These are phyloP conservation scores for Cotesia congregata DNA, from an alignment of 2,888 invertebrate genomes.

Conservation along the genomic window DNA sequence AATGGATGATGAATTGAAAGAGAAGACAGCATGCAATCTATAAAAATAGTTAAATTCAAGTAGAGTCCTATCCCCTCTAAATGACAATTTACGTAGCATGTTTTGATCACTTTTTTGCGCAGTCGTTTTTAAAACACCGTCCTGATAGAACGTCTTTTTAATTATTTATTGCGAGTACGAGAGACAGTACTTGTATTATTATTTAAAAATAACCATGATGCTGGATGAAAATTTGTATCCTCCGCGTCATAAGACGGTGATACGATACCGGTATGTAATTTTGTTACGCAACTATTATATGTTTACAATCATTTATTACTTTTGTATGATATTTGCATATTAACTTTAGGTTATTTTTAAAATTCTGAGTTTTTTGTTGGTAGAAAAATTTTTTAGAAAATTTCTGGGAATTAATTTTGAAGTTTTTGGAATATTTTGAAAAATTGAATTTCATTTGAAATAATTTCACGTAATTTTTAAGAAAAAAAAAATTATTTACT, in stretches of 20 bases:
- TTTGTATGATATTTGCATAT: neutral
- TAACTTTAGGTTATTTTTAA: too few species aligned
- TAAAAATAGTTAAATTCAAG: constrained; percentile 13
- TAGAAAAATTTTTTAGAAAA: too few species aligned
- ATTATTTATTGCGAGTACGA: constrained; percentile 52
- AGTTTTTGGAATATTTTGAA: too few species aligned
- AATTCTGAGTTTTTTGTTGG: too few species aligned
- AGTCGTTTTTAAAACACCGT: constrained; percentile 59
- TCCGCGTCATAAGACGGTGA: constrained; percentile 62
- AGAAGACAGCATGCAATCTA: neutral
- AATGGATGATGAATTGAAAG: neutral
- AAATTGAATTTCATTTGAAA: too few species aligned
- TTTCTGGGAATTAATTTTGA: too few species aligned
- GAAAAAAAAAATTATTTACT: too few species aligned
- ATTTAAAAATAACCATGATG: constrained; percentile 42
- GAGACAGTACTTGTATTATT: neutral
- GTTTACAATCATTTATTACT: neutral
- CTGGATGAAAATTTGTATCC: constrained; percentile 62
- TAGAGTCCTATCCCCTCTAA: constrained; percentile 11
- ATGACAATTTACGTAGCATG: neutral
- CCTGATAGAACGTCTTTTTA: constrained; percentile 41
- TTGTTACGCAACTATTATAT: constrained; percentile 19
- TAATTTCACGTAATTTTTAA: too few species aligned
- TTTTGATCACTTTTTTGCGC: constrained; percentile 55
- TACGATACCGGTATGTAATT: constrained; percentile 62